These are phyloP conservation scores for Spilarctia lutea DNA, from an alignment of 2,888 invertebrate species.

Conservation along the genomic window DNA sequence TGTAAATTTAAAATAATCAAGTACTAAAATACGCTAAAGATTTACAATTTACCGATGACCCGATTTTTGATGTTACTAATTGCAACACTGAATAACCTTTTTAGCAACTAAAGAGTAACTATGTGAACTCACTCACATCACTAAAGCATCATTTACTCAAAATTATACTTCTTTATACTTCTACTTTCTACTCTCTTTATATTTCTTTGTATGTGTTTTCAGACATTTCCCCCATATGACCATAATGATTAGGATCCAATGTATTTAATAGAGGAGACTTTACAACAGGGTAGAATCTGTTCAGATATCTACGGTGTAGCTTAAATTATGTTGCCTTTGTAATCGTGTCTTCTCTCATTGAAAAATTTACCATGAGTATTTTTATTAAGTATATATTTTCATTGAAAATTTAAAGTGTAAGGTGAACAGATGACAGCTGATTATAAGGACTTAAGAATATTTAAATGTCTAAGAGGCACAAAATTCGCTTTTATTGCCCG, in stretches of 20 bases:
- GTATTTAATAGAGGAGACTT: slow-evolving; percentile 27
- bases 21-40: neutral
- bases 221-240: slow-evolving; percentile 18
- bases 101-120: no score
- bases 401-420: slow-evolving; percentile 26
- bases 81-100: no score
- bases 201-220: neutral
- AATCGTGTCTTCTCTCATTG: slow-evolving; percentile 48
- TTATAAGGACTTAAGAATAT: slow-evolving; percentile 15
- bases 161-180: no score
- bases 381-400: slow-evolving; percentile 36
- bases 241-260: slow-evolving; percentile 29
- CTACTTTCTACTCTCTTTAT: no score
- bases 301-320: slow-evolving; percentile 37
- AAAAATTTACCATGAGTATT: slow-evolving; percentile 46
- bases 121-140: no score
- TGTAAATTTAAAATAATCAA: no score
- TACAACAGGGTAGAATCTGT: slow-evolving; percentile 57
- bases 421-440: slow-evolving; percentile 32
- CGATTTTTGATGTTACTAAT: no score
- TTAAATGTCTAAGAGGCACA: neutral
- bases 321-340: slow-evolving; percentile 50
- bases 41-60: no score
- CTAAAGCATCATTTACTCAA: neutral
- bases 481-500: neutral